Conservation (phyloP, 2,797 vertebrate species). For the Aldrovandia affinis region DNA sequence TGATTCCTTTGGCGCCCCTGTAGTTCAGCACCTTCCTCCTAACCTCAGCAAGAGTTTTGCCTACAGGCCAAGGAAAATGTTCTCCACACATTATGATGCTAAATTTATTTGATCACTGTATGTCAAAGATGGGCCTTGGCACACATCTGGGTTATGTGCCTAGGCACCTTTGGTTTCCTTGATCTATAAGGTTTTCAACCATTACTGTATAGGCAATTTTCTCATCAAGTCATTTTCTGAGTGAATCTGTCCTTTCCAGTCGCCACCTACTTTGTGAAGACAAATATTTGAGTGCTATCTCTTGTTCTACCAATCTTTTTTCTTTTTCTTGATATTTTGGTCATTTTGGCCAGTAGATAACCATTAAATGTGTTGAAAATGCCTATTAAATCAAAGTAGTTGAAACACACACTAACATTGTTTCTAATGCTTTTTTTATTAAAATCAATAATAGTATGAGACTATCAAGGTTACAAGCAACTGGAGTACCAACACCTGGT, state of each 20-base stretch:
- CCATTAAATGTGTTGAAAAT: not conserved
- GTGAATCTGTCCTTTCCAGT: constrained; percentile 39
- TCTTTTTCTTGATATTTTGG: not conserved
- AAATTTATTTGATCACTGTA: not conserved
- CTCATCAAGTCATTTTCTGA: not conserved
- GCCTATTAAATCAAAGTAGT: not conserved
- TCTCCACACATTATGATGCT: not conserved
- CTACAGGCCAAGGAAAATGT: not conserved
- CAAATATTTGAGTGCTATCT: not conserved
- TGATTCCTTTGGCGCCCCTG: not conserved
- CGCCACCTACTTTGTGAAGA: not conserved
- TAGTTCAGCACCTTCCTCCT: not conserved
- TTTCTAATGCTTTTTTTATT: constrained; percentile 81
- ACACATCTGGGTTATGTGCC: too few relatives aligned
- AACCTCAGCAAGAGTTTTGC: not conserved
- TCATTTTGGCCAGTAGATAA: not conserved
- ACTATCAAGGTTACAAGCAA: constrained; percentile 84
- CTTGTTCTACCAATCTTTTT: not conserved
- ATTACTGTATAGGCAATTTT: not conserved
- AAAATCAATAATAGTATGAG: constrained; percentile 83
- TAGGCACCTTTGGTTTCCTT: not conserved
- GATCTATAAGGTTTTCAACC: not conserved
- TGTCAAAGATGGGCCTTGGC: too few relatives aligned
- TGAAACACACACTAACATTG: constrained; percentile 25
- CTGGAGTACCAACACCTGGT: constrained; percentile 77